These are phyloP conservation scores for Thamnophis elegans DNA, from an alignment of 2,797 vertebrate genomes.

Conservation along the genomic window DNA sequence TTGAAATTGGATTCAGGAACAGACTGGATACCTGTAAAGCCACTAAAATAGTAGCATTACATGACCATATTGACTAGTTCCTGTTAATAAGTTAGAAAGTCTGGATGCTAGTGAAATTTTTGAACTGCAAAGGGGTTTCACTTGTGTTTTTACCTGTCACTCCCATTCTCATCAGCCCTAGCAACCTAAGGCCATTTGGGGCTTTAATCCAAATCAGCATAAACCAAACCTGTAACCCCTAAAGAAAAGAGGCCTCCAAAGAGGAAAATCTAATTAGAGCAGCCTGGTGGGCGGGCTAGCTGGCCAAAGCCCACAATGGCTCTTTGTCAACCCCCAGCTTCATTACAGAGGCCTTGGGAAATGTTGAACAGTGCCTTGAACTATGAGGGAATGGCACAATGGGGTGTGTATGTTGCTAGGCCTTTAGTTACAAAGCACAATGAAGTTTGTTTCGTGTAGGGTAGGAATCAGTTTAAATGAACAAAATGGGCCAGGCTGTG, in stretches of 20 bases:
- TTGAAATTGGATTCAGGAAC: neutral
- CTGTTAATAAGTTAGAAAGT: neutral
- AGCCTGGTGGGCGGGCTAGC: constrained; percentile 6
- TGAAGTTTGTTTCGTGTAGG: neutral
- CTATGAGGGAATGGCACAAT: constrained; percentile 8
- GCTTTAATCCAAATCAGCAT: neutral
- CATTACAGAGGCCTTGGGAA: constrained; percentile 21
- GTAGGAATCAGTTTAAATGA: neutral
- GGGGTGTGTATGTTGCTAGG: neutral
- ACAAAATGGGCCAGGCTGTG: neutral
- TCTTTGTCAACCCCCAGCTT: constrained; percentile 20
- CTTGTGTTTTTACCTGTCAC: neutral
- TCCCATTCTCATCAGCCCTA: neutral
- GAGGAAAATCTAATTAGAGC: constrained; percentile 24
- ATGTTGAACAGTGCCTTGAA: neutral
- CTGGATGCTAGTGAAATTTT: neutral
- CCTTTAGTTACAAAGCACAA: constrained; percentile 8
- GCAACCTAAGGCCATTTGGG: neutral
- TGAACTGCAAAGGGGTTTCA: neutral
- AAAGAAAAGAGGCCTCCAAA: constrained; percentile 9
- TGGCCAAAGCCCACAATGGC: constrained; percentile 7
- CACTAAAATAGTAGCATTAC: neutral
- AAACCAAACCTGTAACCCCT: neutral
- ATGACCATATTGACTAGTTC: neutral
- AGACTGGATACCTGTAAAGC: neutral